A percentile compares a stretch with the other conserved stretches of the same genome.
These are phyloP conservation scores for Oreochromis grahami DNA, from an alignment of 2,797 vertebrate genomes.

Conservation along the genomic window DNA sequence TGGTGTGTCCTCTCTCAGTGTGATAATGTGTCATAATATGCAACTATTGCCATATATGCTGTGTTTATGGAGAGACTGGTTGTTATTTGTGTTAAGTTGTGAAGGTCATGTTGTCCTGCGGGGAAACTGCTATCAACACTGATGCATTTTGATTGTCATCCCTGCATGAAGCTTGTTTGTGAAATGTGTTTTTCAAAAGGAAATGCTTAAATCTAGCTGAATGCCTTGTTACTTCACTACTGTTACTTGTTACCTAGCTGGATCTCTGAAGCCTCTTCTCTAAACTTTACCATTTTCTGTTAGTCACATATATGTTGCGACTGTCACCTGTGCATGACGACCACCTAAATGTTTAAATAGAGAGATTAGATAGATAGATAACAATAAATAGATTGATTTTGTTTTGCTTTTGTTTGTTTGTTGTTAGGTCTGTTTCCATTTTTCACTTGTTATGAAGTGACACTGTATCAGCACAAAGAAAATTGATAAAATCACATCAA, in stretches of 20 bases:
- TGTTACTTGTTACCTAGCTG: background rate
- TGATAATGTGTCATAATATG: constrained; percentile 33
- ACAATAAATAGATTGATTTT: background rate
- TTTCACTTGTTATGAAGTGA: background rate
- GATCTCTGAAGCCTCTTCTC: background rate
- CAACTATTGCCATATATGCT: constrained; percentile 15
- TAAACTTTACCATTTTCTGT: background rate
- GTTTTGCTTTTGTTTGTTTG: background rate
- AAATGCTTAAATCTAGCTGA: background rate
- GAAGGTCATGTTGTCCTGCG: background rate
- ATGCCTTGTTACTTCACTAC: background rate
- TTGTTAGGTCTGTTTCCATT: constrained; percentile 12
- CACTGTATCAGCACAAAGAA: constrained; percentile 68
- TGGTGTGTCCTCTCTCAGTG: constrained; percentile 6
- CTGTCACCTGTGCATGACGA: constrained; percentile 35
- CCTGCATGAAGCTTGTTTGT: constrained; percentile 28
- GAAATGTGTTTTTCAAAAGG: background rate
- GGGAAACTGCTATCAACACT: background rate
- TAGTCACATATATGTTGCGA: background rate
- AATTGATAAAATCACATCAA: constrained; percentile 77
- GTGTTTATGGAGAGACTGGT: background rate
- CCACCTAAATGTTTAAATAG: background rate
- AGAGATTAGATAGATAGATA: background rate
- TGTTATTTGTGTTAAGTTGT: background rate
- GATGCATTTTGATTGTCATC: constrained; percentile 25